Evolutionary conservation across 1,140 invertebrate species (phyloP).

Genomic region (silkworm (Bombyx mori)): DNA sequence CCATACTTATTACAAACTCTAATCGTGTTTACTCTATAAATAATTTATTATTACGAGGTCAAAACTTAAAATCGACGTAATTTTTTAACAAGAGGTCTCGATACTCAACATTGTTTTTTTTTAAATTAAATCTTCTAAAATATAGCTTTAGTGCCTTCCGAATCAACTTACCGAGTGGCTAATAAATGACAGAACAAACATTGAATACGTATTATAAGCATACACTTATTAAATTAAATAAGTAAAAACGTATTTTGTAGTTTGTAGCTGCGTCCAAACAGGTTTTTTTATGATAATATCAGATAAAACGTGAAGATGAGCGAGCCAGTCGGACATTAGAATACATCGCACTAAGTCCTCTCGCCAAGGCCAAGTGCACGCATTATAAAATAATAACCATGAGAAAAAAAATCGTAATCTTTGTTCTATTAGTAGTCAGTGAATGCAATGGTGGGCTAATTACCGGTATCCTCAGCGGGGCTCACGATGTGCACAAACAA

Average conservation of each 20-base stretch:
- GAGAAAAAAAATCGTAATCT: conserved; percentile 5
- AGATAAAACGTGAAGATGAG: conserved; percentile 12
- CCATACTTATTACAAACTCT: not conserved
- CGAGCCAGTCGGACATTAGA: conserved; percentile 15
- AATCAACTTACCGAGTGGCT: too few species aligned
- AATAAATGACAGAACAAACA: too few species aligned
- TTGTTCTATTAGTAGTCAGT: conserved; percentile 13
- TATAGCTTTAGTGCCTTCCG: too few species aligned
- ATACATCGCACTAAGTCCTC: conserved; percentile 10
- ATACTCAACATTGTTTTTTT: too few species aligned
- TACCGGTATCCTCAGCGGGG: conserved; percentile 13
- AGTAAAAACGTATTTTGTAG: not conserved
- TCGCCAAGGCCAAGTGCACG: conserved; percentile 2
- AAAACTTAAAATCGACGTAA: too few species aligned
- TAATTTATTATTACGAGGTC: too few species aligned
- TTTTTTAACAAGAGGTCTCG: too few species aligned
- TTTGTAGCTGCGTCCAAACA: conserved; percentile 7
- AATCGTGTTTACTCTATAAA: too few species aligned
- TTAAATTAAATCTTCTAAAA: too few species aligned
- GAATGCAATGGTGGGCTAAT: conserved; percentile 15
- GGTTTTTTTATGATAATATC: conserved; percentile 16
- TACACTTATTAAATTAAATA: not conserved
- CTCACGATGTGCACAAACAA: conserved; percentile 14
- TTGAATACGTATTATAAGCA: too few species aligned
- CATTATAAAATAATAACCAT: conserved; percentile 4